Base-by-base conservation (phyloP, 2,113 vertebrate genomes). In the Saguinus midas region DNA sequence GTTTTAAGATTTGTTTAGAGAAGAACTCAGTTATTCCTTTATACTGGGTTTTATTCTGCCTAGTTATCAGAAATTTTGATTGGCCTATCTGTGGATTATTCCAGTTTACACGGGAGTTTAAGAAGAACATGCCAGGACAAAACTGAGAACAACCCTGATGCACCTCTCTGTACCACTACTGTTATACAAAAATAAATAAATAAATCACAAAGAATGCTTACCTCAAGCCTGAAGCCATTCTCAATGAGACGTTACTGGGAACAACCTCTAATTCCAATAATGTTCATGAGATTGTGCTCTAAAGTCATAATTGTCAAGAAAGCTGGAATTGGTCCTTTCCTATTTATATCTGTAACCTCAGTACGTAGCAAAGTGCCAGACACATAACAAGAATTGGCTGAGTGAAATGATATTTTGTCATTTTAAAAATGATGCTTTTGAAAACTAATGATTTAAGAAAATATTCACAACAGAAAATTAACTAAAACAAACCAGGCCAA, bases 391-490 rank as follows among this genome's bases (percentile, higher is more conserved):
- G 52, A 88, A 82, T 52, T 94, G 52, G 50, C 78, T 96, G 82
- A 79, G 45, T 90, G 57, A 95, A 88, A 87, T 82, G 43, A 37
- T 78, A 95, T 83, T 91, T 87, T 88, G 13, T 88, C 57, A 70
- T 35, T 92, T 37, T 40, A 96, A 90, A 95, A 82, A 91, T 20
- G 58, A 25, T 9, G n/a, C 25, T 90, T 93, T 90, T 75, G 17
- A 96, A 96, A 96, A 87, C 14, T 27, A 93, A 79, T 80, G 40
- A 87, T 93, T 94, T 50, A 52, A 4, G 9, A 66, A 93, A 89
- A 93, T 78, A 70, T 17, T 90, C 75, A 86, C 17, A 55, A 93
- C 14, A 81, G 75, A 87, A 94, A 96, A 58, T 70, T 81, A 81
- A 82, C 43, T 73, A 66, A 96, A 95, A 94, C 12, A 83, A 92